Evolutionary conservation across 1,140 invertebrate genomes (phyloP).

Genomic region (Drosophila rufa): DNA sequence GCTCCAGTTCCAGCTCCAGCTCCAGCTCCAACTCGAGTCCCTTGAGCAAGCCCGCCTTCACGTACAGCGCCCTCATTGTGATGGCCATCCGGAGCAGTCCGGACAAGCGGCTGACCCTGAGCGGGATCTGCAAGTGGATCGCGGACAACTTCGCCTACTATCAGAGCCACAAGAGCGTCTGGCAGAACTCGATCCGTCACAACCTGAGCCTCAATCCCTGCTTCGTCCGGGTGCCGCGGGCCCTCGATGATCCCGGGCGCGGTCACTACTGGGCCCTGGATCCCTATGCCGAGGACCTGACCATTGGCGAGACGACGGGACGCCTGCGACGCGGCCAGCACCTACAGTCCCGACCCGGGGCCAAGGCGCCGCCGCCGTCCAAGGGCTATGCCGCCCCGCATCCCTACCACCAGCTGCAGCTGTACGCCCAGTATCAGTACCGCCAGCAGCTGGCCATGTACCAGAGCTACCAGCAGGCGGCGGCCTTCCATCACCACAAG

Average conservation of each 20-base stretch:
- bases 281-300: slow-evolving; percentile 73
- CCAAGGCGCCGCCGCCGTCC: neutral
- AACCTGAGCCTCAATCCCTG: slow-evolving; percentile 88
- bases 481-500: slow-evolving; percentile 3
- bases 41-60: slow-evolving; percentile 91
- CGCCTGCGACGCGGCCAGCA: slow-evolving; percentile 56
- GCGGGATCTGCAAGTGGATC: slow-evolving; percentile 95
- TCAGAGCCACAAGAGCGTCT: slow-evolving; percentile 96
- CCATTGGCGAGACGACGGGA: slow-evolving; percentile 74
- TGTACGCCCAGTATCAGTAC: slow-evolving; percentile 12
- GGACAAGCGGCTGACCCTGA: slow-evolving; percentile 92
- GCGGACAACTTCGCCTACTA: slow-evolving; percentile 95
- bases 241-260: slow-evolving; percentile 73
- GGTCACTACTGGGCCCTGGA: slow-evolving; percentile 80
- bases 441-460: slow-evolving; percentile 15
- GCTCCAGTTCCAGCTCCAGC: neutral
- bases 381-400: slow-evolving; percentile 12
- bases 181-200: slow-evolving; percentile 99
- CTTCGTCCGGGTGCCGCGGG: slow-evolving; percentile 71
- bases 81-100: slow-evolving; percentile 98
- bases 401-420: slow-evolving; percentile 33
- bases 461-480: slow-evolving; percentile 10
- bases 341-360: slow-evolving; percentile 37
- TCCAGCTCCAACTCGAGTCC: neutral
- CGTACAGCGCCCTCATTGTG: slow-evolving; percentile 98